These are phyloP conservation scores for Conus canariensis DNA, from an alignment of 2,888 invertebrate species.

Conservation along the genomic window DNA sequence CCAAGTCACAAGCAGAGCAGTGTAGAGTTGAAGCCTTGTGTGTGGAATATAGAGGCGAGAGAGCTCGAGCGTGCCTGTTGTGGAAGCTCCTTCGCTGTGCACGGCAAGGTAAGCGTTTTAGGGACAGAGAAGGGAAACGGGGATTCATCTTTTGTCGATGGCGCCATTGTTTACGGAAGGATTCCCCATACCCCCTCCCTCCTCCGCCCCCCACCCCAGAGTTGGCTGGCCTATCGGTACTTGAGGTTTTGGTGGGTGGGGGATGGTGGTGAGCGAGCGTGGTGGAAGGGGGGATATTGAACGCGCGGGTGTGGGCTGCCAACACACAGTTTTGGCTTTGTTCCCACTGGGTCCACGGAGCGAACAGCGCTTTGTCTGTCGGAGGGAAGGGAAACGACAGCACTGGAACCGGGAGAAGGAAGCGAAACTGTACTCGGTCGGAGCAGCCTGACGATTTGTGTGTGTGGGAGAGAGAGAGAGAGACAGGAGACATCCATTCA, in stretches of 20 bases:
- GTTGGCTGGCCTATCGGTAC: background rate
- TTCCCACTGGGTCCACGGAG: constrained; percentile 20
- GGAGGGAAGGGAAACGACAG: background rate
- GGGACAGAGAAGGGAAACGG: background rate
- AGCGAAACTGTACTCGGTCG: background rate
- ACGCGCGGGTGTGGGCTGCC: background rate
- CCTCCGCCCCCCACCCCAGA: background rate
- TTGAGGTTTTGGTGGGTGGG: too few species aligned
- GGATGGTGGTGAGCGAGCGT: background rate
- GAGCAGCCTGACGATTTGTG: too few species aligned
- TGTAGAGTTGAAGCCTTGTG: background rate
- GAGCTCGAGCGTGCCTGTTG: background rate
- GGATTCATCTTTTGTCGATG: constrained; percentile 26
- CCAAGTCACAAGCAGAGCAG: constrained; percentile 17
- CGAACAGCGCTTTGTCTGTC: constrained; percentile 3
- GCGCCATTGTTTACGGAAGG: constrained; percentile 33
- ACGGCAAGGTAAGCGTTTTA: constrained; percentile 1
- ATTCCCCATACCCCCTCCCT: background rate
- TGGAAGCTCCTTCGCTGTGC: background rate
- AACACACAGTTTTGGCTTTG: constrained; percentile 8
- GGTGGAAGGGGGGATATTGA: constrained; percentile 15
- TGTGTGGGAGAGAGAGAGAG: background rate
- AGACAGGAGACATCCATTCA: background rate
- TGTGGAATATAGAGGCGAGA: background rate
- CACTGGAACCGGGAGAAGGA: background rate